phyloP scores from a whole-genome alignment of 2,113 vertebrate genomes.

The Carassius carassius region DNA sequence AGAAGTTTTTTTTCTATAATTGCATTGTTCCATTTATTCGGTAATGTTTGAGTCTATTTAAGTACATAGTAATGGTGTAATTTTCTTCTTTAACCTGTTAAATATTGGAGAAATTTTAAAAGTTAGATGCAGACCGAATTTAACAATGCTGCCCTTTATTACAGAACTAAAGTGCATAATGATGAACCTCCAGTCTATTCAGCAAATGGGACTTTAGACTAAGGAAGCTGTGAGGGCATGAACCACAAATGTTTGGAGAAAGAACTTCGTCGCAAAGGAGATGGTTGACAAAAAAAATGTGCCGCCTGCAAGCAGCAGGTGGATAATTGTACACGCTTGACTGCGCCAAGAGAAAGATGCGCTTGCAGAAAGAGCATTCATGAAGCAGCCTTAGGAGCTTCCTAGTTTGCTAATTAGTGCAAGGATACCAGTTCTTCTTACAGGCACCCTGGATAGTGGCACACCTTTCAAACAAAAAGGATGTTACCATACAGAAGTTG shows the following conservation, averaged over 20 bases:
- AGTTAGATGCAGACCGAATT: conserved; percentile 9
- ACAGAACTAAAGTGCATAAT: conserved; percentile 49
- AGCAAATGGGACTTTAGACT: conserved; percentile 44
- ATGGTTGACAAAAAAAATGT: conserved; percentile 55
- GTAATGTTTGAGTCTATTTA: not conserved
- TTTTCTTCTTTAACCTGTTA: not conserved
- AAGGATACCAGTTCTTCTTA: conserved; percentile 60
- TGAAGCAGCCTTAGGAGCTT: conserved; percentile 57
- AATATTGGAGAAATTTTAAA: conserved; percentile 18
- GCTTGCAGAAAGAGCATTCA: conserved; percentile 72
- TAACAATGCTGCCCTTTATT: conserved; percentile 38
- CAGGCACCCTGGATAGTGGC: conserved; percentile 58
- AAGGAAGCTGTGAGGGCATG: conserved; percentile 45
- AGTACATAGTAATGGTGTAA: not conserved
- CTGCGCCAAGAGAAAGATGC: conserved; percentile 67
- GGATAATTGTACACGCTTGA: conserved; percentile 75
- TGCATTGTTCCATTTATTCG: not conserved
- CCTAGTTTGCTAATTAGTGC: conserved; percentile 73
- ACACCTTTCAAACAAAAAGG: conserved; percentile 62
- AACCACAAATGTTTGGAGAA: conserved; percentile 61
- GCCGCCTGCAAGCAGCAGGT: conserved; percentile 74
- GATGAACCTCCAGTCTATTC: conserved; percentile 52
- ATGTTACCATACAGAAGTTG: conserved; percentile 61
- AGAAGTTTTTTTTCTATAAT: not conserved
- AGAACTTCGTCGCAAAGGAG: conserved; percentile 61